phyloP scores from a whole-genome alignment of 2,797 vertebrate genomes.

The Tokudaia tokunoshimensis region DNA sequence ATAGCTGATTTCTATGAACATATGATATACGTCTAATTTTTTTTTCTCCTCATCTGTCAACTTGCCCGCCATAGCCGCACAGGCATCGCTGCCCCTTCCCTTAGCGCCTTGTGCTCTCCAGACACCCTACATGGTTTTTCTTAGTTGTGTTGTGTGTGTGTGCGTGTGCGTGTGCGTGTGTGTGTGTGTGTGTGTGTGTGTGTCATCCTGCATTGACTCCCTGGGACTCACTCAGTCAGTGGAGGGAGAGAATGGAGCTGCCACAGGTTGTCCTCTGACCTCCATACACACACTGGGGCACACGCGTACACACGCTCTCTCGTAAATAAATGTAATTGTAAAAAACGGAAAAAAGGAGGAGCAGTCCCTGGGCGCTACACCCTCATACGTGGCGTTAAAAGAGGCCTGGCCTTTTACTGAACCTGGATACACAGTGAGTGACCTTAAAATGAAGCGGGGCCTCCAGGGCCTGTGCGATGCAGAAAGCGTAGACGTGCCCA shows the following conservation, averaged over 20 bases:
- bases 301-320: not conserved
- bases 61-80: not conserved
- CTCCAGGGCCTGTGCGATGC: not conserved
- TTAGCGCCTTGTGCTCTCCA: not conserved
- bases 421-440: not conserved
- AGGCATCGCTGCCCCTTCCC: not conserved
- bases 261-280: not conserved
- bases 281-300: not conserved
- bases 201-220: not conserved
- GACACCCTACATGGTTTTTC: not conserved
- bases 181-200: not conserved
- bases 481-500: not conserved
- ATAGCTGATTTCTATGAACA: not conserved
- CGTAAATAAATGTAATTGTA: not conserved
- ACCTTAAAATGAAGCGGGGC: not conserved
- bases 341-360: not conserved
- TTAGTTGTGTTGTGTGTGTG: not conserved
- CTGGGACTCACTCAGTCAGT: not conserved
- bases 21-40: not conserved
- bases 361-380: slow-evolving; percentile 2
- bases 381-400: slow-evolving; percentile 22
- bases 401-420: not conserved
- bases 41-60: not conserved
- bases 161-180: not conserved
- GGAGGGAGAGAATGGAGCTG: not conserved